Evolutionary conservation across 2,797 vertebrate species (phyloP), one percentile per base, ranked within the genome.

Genomic region (Spea hammondii): DNA sequence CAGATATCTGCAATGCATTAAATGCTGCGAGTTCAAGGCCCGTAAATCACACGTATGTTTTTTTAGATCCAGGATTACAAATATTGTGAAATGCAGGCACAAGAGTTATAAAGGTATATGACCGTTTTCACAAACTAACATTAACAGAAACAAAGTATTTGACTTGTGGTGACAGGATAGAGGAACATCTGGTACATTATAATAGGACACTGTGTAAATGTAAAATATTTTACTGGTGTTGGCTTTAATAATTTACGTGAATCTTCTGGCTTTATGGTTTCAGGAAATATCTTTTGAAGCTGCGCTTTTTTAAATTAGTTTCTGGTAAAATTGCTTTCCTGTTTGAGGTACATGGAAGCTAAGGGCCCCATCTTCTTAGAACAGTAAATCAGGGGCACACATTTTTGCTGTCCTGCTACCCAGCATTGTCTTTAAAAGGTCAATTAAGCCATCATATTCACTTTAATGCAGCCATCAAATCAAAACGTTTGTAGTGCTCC

Each of bases 181-280:
- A 81, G 74, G 69, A 81, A 81, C 79, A 81, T 81, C 79, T 81
- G 74, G 69, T 76, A 32, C 8, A 47, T 32, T 53, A 77, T 81
- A 81, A 81, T 72, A 47, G 74, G 74, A 64, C 79, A 81, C 79
- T 68, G 74, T 77, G 74, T 74, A 72, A 45, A 81, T 76, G 74
- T 72, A 76, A 80, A 80, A 77, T 59, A 77, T 77, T 80, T 81
- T 76, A 81, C 74, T 72, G 74, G 76, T 64, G 64, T 81, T 77
- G 64, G 62, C 74, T 77, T 70, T 17, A 75, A 68, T 74, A 5
- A 79, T 79, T 75, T 81, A 66, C 69, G 64, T 72, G 74, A 81
- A 68, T 76, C 69, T 65, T 67, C 53, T 53, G 59, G 60, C 77
- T 81, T 79, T 77, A 77, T 72, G 48, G 74, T 53, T 71, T 77